Percentiles rank a stretch among this genome's conserved stretches.
Evolutionary conservation across 2,113 vertebrate species (phyloP).

Genomic region (Passer domesticus): DNA sequence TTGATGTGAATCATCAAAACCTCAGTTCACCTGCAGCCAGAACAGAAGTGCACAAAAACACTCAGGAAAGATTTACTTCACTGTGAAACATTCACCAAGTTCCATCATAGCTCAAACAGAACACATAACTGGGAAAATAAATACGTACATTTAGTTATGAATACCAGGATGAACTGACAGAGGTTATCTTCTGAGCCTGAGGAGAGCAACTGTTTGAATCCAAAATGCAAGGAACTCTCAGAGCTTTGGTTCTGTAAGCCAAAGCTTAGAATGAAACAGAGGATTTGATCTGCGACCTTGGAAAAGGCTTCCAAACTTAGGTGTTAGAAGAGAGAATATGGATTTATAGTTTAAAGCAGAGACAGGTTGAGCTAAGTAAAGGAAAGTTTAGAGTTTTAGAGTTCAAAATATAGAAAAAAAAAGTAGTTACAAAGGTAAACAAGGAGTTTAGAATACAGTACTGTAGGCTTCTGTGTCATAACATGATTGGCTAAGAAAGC

Average conservation of each 20-base stretch:
- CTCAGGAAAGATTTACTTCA: background rate
- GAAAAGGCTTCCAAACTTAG: background rate
- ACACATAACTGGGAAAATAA: background rate
- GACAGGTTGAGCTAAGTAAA: background rate
- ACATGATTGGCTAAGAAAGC: background rate
- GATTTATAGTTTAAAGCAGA: background rate
- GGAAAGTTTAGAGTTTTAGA: background rate
- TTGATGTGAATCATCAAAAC: background rate
- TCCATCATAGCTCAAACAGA: background rate
- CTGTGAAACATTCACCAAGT: background rate
- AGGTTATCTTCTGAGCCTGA: background rate
- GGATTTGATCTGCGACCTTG: background rate
- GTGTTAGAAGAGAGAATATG: background rate
- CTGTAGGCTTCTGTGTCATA: background rate
- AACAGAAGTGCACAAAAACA: background rate
- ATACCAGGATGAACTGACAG: background rate
- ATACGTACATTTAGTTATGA: rapidly evolving
- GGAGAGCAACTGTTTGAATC: background rate
- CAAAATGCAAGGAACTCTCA: background rate
- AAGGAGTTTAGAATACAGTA: background rate
- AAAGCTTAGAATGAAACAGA: background rate
- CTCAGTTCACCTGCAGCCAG: background rate
- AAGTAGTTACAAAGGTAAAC: background rate
- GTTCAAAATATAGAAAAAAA: background rate
- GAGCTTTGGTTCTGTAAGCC: background rate